Evolutionary conservation across 1,140 invertebrate species (phyloP), one percentile per base, ranked within the genome.

Genomic region (Acromyrmex charruanus): DNA sequence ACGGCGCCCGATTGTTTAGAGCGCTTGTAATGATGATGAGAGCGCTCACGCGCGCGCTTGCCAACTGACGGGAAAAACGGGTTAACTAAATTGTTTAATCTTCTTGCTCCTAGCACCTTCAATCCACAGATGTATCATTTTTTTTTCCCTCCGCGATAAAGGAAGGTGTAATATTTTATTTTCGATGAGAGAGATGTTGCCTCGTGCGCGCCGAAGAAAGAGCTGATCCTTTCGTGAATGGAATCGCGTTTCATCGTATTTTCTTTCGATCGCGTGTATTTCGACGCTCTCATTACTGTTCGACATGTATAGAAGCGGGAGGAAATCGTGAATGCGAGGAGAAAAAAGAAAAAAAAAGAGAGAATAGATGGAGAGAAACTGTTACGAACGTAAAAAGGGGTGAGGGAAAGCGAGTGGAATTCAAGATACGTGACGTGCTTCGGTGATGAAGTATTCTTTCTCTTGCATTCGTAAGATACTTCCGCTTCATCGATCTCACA

Each of bases 381-480:
- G 68, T 82, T 72, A 72, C 66, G 66, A 49, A 21, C 68, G 18
- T 49, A 51, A 51, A 51, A 31, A 25, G 12, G 21, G 10, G 4
- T 12, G 55, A 63, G 68, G 2, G 31, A 7, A 72, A 82, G 35
- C 44, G 35, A 71, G 28, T 74, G 55, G 55, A 84, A 84, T 84
- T 75, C 69, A 51, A 63, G 55, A 51, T 87, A 87, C 86, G 86
- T 87, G 86, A 87, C 69, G 58, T 68, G 80, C 79, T 53, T 87
- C 14, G 4, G 49, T 25, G 59, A 87, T 85, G 75, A 87, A 75
- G 58, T 82, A 82, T 59, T 58, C 55, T 65, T 82, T 65, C 77
- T 65, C 51, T 35, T 55, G 85, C 53, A 63, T 84, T 87, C 69
- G 68, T 53, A 44, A 85, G 69, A 85, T 59, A 72, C 51, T 87